Percentiles rank a stretch among this genome's conserved stretches.
These are phyloP conservation scores for Herpetotheres cachinnans DNA, from an alignment of 2,113 vertebrate species.

Conservation along the genomic window DNA sequence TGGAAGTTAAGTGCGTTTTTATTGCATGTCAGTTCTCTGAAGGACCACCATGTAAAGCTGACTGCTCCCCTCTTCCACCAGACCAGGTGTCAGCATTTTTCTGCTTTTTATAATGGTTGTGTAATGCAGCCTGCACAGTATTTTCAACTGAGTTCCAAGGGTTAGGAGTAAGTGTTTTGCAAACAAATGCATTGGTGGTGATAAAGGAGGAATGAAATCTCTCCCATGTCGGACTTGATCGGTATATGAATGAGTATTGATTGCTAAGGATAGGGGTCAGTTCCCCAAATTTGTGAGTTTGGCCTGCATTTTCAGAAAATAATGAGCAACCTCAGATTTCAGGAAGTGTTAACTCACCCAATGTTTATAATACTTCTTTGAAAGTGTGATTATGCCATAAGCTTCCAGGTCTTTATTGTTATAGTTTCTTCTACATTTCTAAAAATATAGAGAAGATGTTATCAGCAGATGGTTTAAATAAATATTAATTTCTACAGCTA, in stretches of 20 bases:
- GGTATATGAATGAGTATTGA: neutral
- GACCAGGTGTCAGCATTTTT: fast-evolving
- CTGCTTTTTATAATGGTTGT: neutral
- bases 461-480: slow-evolving; percentile 62
- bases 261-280: neutral
- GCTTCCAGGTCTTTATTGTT: slow-evolving; percentile 4
- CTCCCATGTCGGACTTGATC: neutral
- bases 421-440: slow-evolving; percentile 5
- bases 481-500: slow-evolving; percentile 53
- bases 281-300: neutral
- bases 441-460: slow-evolving; percentile 19
- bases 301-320: neutral
- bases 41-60: neutral
- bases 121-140: neutral
- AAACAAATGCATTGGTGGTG: neutral
- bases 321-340: neutral
- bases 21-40: neutral
- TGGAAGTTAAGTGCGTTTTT: neutral
- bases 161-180: neutral
- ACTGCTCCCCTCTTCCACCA: neutral
- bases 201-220: neutral
- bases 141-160: neutral
- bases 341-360: neutral
- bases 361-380: neutral
- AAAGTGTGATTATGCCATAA: neutral